Base-by-base conservation (phyloP, 1,140 invertebrate genomes). In the Drosophila prosaltans region DNA sequence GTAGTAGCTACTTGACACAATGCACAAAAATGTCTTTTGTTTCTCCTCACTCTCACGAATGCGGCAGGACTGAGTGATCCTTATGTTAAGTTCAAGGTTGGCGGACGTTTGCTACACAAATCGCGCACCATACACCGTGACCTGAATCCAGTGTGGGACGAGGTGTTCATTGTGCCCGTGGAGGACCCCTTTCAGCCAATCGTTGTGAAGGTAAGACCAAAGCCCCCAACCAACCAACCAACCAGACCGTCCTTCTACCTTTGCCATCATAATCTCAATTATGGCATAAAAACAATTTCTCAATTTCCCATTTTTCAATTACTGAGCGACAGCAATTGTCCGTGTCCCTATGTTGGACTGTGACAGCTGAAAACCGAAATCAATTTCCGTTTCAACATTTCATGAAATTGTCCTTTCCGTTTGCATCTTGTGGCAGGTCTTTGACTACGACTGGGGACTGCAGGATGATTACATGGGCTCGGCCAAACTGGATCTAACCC, bases 391-490 rank as follows among this genome's bases (percentile, higher is more conserved):
- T 65, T 36, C 24, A 43, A 7, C 40, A 11, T 64, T 28, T 65
- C 57, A 66, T 54, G 89, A 73, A 36, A 36, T 36, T 36, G 32
- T 36, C 32, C 32, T 36, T 36, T 36, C 2, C 32, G 1, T 36
- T 36, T 7, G 2, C 4, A 30, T 36, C 6, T 7, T 36, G 6
- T 36, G 1, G 1, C 84, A 97, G 96, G 98, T 99, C 16, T 99
- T 97, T 92, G 98, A 99, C 94, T 99, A 99, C 92, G 99, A 99
- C 91, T 98, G 98, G 96, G 98, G 98, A 32, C 94, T 98, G 57
- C 96, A 97, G 93, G 99, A 99, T 93, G 99, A 99, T 93, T 99
- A 98, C 90, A 99, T 99, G 97, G 99, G 99, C 10, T 95, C 96
- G 59, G 96, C 97, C 2, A 94, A 94, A 57, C 92, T 99, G 69